These are phyloP conservation scores for Dryas iulia DNA, from an alignment of 1,140 invertebrate genomes.

Conservation along the genomic window DNA sequence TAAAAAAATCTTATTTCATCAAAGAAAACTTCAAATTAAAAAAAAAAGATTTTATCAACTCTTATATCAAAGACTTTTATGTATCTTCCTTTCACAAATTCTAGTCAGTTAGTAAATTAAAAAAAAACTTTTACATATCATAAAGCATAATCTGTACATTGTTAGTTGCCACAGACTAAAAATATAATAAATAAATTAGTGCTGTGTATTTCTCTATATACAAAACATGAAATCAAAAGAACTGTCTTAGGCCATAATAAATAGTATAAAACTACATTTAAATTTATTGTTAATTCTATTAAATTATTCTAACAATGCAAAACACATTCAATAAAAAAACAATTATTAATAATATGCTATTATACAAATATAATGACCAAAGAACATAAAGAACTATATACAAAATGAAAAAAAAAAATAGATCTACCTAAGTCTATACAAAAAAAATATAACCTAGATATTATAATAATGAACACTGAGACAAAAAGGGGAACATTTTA, in stretches of 20 bases:
- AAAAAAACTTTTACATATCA: too few relatives aligned
- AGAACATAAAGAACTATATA: conserved; percentile 16
- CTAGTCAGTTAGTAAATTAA: too few relatives aligned
- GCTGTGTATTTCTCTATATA: neutral
- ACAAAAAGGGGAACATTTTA: neutral
- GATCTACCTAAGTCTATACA: conserved; percentile 7
- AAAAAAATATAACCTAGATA: conserved; percentile 5
- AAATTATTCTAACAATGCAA: neutral
- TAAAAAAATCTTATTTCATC: too few relatives aligned
- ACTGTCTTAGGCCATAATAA: neutral
- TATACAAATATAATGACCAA: neutral
- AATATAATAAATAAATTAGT: neutral
- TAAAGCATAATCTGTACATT: too few relatives aligned
- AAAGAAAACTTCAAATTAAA: too few relatives aligned
- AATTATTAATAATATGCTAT: neutral
- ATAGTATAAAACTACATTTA: neutral
- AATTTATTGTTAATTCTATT: neutral
- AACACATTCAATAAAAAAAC: neutral
- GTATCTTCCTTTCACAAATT: too few relatives aligned
- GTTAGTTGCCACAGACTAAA: neutral
- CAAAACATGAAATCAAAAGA: neutral
- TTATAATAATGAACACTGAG: conserved; percentile 4
- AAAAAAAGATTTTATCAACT: too few relatives aligned
- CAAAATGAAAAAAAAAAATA: conserved; percentile 13
- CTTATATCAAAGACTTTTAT: too few relatives aligned